Evolutionary conservation across 2,113 vertebrate species (phyloP), one percentile per base, ranked within the genome.

Genomic region (Indicator maculatus): DNA sequence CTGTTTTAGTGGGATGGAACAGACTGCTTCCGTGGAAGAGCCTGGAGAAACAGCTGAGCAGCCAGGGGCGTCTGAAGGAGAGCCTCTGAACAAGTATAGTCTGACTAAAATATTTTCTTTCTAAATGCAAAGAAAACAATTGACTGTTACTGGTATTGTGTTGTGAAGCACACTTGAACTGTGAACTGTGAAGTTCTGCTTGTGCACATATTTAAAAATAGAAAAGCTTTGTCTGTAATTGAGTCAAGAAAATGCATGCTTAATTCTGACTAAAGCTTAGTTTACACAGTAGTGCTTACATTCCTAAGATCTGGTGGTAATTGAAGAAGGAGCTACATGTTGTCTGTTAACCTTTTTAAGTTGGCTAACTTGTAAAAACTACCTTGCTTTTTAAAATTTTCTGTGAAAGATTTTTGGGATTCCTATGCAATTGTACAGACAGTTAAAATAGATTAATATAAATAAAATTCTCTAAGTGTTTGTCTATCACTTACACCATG

Each of bases 11-110:
- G 98, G 98, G 11, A 53, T 76, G 31, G 98, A 98, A 89, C 97
- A 96, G 18, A 70, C 91, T 56, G 78, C 88, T 10, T 53, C 97
- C 5, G 12, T 87, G 75, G 98, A 99, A 66, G 98, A 98, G 33
- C 66, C 60, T 3, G 7, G 77, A 12, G 95, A 91, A 82, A 83
- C 52, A 63, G 96, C 97, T 33, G 97, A 98, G 59, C 70, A 95
- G 45, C 94, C 89, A 56, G 95, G 88, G 6, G 8, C 74, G 27
- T 88, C 67, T 23, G 98, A 98, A 65, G 96, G 93, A 65, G 96
- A 98, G 5, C 86, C 94, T 76, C 97, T 97, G 45, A 98, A 96
- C 93, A 98, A 89, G 99, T 99, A 97, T 95, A 64, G 82, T 80
- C 45, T 74, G n/a, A 28, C 80, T 84, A 33, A 82, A 91, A 61